phyloP scores from a whole-genome alignment of 1,140 invertebrate genomes.

The Bilobella aurantiaca region DNA sequence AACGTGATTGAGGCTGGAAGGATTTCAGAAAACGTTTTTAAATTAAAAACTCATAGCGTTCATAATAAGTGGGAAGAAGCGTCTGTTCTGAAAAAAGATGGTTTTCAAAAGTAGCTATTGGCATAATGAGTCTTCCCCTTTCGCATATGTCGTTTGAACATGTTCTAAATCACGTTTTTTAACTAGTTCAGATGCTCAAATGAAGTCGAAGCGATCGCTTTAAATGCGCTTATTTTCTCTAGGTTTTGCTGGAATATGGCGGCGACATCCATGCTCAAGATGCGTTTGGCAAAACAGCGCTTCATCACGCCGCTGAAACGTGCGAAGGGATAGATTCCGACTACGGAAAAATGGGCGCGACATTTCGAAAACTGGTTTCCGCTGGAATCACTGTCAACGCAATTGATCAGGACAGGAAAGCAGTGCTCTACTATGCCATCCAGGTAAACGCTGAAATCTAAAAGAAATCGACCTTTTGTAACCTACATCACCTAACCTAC shows the following conservation, averaged over 20 bases:
- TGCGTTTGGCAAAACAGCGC: conserved; percentile 29
- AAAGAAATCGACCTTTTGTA: too few species aligned
- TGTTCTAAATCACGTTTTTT: too few species aligned
- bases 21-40: too few species aligned
- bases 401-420: conserved; percentile 34
- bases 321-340: conserved; percentile 34
- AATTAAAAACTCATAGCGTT: too few species aligned
- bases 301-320: conserved; percentile 34
- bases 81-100: too few species aligned
- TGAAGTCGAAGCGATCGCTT: background rate
- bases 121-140: background rate
- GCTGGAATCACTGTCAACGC: conserved; percentile 31
- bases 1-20: too few species aligned
- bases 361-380: conserved; percentile 30
- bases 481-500: too few species aligned
- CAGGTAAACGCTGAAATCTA: conserved; percentile 15
- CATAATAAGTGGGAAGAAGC: too few species aligned
- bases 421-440: conserved; percentile 32
- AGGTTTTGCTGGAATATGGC: conserved; percentile 34
- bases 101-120: too few species aligned
- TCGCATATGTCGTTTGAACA: too few species aligned
- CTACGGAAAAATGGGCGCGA: conserved; percentile 31
- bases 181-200: too few species aligned
- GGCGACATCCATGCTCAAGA: conserved; percentile 34
- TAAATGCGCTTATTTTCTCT: background rate